Percentiles rank a stretch among this genome's conserved stretches.
phyloP scores from a whole-genome alignment of 2,113 vertebrate genomes.

The Probosciger aterrimus region DNA sequence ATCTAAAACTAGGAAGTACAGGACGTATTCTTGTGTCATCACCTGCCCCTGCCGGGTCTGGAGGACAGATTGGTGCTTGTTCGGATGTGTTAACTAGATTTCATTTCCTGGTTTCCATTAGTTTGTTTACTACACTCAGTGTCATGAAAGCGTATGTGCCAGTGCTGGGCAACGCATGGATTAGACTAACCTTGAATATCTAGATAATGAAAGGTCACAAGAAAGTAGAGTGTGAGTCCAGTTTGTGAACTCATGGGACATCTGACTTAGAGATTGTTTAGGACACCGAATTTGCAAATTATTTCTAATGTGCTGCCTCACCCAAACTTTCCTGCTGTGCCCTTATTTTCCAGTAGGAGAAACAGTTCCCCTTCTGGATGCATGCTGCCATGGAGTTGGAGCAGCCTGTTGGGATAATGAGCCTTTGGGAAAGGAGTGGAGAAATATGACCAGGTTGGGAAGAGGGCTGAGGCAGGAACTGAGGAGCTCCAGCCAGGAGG shows the following conservation, averaged over 20 bases:
- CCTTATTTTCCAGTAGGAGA: background rate
- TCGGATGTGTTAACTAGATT: background rate
- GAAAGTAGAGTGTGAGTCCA: background rate
- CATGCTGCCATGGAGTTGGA: background rate
- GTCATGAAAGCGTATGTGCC: background rate
- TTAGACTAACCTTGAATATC: background rate
- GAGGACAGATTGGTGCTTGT: background rate
- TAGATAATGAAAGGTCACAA: background rate
- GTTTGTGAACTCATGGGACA: background rate
- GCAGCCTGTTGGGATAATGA: background rate
- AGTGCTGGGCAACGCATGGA: background rate
- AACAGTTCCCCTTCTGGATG: background rate
- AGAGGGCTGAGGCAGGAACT: background rate
- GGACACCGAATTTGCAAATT: background rate
- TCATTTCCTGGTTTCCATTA: background rate
- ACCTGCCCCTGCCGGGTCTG: background rate
- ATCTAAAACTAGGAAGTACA: constrained; percentile 1
- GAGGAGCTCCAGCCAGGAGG: background rate
- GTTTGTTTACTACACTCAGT: background rate
- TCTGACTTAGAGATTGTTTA: background rate
- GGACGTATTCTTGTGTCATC: constrained; percentile 33
- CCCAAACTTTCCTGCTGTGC: background rate
- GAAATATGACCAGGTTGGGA: background rate
- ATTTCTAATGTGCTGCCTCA: background rate
- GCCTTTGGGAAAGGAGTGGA: background rate